Conservation (phyloP, 2,113 vertebrate genomes). For the Salvelinus alpinus region DNA sequence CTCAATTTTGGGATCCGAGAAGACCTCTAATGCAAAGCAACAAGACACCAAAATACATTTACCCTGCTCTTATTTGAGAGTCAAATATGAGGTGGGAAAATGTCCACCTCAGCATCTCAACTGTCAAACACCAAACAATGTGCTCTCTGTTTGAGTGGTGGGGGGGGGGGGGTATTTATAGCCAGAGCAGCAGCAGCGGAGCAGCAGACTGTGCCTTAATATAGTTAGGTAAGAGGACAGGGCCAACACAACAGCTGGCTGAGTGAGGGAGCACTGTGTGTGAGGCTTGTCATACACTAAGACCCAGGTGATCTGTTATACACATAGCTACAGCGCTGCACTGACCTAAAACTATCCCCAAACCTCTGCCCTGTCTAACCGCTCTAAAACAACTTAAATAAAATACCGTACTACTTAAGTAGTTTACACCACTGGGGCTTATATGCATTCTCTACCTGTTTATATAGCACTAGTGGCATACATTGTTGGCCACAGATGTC, state of each 20-base stretch:
- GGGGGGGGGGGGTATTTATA: conserved; percentile 65
- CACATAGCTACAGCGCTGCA: not conserved
- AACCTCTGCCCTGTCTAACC: not conserved
- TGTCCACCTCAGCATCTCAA: not conserved
- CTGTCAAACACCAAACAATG: not conserved
- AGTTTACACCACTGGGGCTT: too few relatives aligned
- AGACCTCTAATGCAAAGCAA: not conserved
- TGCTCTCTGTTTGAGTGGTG: conserved; percentile 4
- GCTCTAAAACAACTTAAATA: not conserved
- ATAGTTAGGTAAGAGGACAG: conserved; percentile 71
- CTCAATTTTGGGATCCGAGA: too few relatives aligned
- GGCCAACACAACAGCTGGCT: conserved; percentile 58
- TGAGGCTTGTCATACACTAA: conserved; percentile 26
- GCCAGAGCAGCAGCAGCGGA: conserved; percentile 42
- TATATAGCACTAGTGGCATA: too few relatives aligned
- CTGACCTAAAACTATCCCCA: not conserved
- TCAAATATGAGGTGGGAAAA: conserved; percentile 3
- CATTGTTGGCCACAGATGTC: too few relatives aligned
- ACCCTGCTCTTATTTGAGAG: not conserved
- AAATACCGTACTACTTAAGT: too few relatives aligned
- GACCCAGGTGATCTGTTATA: not conserved
- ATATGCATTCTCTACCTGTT: too few relatives aligned
- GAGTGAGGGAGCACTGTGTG: conserved; percentile 3
- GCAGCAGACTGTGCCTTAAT: conserved; percentile 65
- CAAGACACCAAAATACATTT: not conserved